These are phyloP conservation scores for Hydrolagus affinis DNA, from an alignment of 2,113 vertebrate genomes.

Conservation along the genomic window DNA sequence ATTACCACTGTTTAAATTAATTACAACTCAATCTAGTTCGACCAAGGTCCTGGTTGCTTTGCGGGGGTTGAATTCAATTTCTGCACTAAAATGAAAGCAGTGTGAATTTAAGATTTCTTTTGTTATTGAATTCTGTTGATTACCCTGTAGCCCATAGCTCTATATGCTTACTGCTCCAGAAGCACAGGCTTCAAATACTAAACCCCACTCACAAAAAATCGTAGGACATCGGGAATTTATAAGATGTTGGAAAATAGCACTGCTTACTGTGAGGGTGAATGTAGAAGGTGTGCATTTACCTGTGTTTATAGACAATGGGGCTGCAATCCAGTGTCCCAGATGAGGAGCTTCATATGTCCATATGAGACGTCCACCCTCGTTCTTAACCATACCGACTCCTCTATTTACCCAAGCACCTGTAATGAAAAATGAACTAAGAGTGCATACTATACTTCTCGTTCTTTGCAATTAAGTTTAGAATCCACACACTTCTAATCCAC, in stretches of 20 bases:
- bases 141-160: no score
- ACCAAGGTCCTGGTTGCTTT: no score
- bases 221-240: not conserved
- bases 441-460: no score
- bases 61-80: no score
- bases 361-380: constrained; percentile 54
- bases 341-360: constrained; percentile 82
- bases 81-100: no score
- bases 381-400: constrained; percentile 69
- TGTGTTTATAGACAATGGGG: constrained; percentile 64
- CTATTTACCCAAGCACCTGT: constrained; percentile 81
- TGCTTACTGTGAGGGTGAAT: constrained; percentile 31
- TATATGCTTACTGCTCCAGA: no score
- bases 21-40: no score
- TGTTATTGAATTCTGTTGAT: no score
- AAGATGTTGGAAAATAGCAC: not conserved
- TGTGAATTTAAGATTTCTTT: no score
- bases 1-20: no score
- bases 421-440: not conserved
- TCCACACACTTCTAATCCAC: not conserved
- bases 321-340: constrained; percentile 84
- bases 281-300: constrained; percentile 49
- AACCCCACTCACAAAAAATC: not conserved
- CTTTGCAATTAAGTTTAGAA: not conserved
- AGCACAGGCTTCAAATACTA: not conserved